Base-by-base conservation (phyloP, 2,113 vertebrate species). In the Corythornis cristatus region DNA sequence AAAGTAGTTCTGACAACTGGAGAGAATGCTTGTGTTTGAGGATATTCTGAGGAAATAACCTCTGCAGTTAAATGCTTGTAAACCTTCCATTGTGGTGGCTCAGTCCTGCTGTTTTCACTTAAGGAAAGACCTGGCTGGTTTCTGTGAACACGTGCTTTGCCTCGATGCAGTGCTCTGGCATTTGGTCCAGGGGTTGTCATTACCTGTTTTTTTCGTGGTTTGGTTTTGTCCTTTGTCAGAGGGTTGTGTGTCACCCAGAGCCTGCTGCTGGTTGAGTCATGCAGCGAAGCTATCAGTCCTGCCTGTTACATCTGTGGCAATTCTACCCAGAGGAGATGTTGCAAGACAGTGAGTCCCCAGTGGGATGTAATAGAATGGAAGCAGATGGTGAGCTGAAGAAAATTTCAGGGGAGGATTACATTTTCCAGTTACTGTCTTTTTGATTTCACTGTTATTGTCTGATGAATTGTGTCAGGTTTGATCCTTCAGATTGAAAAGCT, bases 391-490 rank as follows among this genome's bases (percentile, higher is more conserved):
- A 94, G 90, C 92, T 88, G 92, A 90, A 72, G 92, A 72, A 94
- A 73, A 93, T 93, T 95, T 95, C 90, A 96, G 88, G 83, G 88
- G 92, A 96, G 95, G 92, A 94, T 94, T 96, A 82, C 90, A 83
- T 96, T 96, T 96, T 95, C 86, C 90, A 82, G 80, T 94, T 93
- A 93, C 90, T 95, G 95, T 96, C 95, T 93, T 90, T 93, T 94
- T 96, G 95, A 96, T 96, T 96, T 95, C 90, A 46, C 76, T 95
- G 83, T 92, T 96, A 86, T 82, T 94, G 80, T 95, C 95, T 96
- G 95, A 96, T 95, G 92, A 95, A 94, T 95, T 92, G 88, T 96
- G 93, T 94, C 96, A 95, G 86, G 90, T 95, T 74, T 94, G 95
- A 95, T 96, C 88, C 90, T 86, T 93, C 93, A 79, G 80, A 93